A percentile compares a stretch with the other conserved stretches of the same genome.
These are phyloP conservation scores for Diplazon laetatorius DNA, from an alignment of 2,888 invertebrate genomes.

Conservation along the genomic window DNA sequence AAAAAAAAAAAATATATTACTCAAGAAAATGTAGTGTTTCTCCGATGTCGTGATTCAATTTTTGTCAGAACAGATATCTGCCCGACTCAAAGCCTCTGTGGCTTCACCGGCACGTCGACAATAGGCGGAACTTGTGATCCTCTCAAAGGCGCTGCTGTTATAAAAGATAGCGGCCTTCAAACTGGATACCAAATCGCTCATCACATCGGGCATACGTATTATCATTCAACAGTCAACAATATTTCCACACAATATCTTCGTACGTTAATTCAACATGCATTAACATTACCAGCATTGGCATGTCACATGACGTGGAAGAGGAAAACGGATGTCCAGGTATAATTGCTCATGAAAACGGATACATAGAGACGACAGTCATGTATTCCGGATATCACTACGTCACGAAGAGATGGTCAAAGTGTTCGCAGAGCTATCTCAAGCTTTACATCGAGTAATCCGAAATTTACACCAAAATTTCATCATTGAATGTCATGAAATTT, in stretches of 20 bases:
- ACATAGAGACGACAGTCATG: slow-evolving; percentile 78
- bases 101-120: slow-evolving; percentile 84
- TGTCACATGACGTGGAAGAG: slow-evolving; percentile 75
- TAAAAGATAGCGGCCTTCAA: slow-evolving; percentile 84
- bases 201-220: slow-evolving; percentile 85
- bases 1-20: too few relatives aligned
- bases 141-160: slow-evolving; percentile 83
- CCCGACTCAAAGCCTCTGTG: slow-evolving; percentile 75
- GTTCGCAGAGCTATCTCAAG: slow-evolving; percentile 83
- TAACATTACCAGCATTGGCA: slow-evolving; percentile 74
- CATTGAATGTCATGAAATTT: too few relatives aligned
- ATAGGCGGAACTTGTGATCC: slow-evolving; percentile 85
- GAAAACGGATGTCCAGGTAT: slow-evolving; percentile 75
- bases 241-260: too few relatives aligned
- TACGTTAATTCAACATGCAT: too few relatives aligned
- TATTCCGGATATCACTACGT: slow-evolving; percentile 74
- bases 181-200: slow-evolving; percentile 85
- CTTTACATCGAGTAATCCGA: slow-evolving; percentile 84
- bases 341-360: slow-evolving; percentile 67
- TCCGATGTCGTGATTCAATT: slow-evolving; percentile 35
- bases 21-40: slow-evolving; percentile 17
- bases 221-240: too few relatives aligned
- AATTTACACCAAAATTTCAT: background rate
- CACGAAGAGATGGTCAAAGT: slow-evolving; percentile 84
- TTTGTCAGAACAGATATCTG: slow-evolving; percentile 80